Evolutionary conservation across 1,140 invertebrate species (phyloP), one percentile per base, ranked within the genome.

Genomic region (Diuraphis noxia): DNA sequence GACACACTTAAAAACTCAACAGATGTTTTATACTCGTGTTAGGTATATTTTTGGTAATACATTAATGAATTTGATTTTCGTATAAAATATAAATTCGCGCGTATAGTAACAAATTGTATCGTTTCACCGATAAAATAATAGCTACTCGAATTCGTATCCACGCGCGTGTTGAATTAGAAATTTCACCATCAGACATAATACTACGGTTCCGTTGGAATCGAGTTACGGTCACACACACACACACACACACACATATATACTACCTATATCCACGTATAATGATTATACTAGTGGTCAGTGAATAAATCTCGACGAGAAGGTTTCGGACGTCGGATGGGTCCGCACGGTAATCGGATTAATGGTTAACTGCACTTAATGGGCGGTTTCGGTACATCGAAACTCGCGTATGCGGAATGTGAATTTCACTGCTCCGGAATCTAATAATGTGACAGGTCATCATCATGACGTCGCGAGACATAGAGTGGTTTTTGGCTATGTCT

Each of bases 261-360:
- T 72, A n/a, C 30, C 56, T 72, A n/a, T 72, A 13, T 72, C 13
- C 13, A 6, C 8, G 13, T 72, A 72, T 72, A 72, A 72, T n/a
- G 56, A 72, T 72, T 72, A 72, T 72, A 72, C n/a, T 72, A 72
- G 56, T 72, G 56, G 56, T n/a, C 56, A 72, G 56, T 72, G 56
- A 72, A 72, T 72, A 72, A 72, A 72, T 72, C 56, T 72, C 56
- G 56, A 72, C 56, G 56, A n/a, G 30, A 13, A 13, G 56, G 56
- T 72, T 72, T 72, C 13, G 56, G 56, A 72, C 56, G 25, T 63
- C 56, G 56, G 56, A 63, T 13, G 56, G 56, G n/a, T n/a, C 34
- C 30, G 30, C 56, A 10, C 2, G 9, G 56, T 72, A 72, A 72
- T 72, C 56, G 56, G 56, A 72, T 72, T 72, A 72, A 72, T 72